Base-by-base conservation (phyloP, 2,113 vertebrate species). In the Cryptoleucopteryx plumbea region DNA sequence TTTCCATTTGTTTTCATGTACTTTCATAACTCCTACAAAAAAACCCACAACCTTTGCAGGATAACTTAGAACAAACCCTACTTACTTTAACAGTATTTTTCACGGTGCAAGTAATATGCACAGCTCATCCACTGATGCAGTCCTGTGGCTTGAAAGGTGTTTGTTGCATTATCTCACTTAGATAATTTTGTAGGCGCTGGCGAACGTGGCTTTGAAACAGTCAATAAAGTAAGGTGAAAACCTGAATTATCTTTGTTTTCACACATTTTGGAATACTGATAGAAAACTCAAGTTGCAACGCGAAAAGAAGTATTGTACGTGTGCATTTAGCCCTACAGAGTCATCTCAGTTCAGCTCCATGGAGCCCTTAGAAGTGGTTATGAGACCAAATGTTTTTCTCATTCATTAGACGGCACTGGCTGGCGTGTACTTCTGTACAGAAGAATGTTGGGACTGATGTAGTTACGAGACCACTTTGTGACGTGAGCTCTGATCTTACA, bases 221-320 rank as follows among this genome's bases (percentile, higher is more conserved):
- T 84, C 92, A 94, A 91, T 94, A 93, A 89, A 59, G 50, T 50
- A 65, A 83, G 86, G 86, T 88, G 96, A 95, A 94, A 93, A 87
- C 50, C 38, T 73, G 77, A 85, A 94, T 93, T 90, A 82, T 87
- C 86, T 96, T 96, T 80, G 74, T 81, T 97, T 94, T 93, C 92
- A 87, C 74, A 73, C 90, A 34, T 93, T 90, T 71, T 71, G 59
- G 71, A 80, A 93, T 48, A 81, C 43, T 86, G 86, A 32, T 36
- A 80, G 86, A 89, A 94, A 88, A 70, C 38, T 65, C 78, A n/a
- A 79, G 83, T 19, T 79, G 62, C 55, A 71, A 4, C 6, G 12
- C 25, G 1, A 17, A 70, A 59, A 79, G 82, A 52, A 92, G 19
- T 47, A 40, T 38, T 34, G 42, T 74, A 32, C 0, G 1, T 42